Percentiles rank a stretch among this genome's conserved stretches.
Evolutionary conservation across 2,113 vertebrate species (phyloP).

Genomic region (Arvicanthis niloticus): DNA sequence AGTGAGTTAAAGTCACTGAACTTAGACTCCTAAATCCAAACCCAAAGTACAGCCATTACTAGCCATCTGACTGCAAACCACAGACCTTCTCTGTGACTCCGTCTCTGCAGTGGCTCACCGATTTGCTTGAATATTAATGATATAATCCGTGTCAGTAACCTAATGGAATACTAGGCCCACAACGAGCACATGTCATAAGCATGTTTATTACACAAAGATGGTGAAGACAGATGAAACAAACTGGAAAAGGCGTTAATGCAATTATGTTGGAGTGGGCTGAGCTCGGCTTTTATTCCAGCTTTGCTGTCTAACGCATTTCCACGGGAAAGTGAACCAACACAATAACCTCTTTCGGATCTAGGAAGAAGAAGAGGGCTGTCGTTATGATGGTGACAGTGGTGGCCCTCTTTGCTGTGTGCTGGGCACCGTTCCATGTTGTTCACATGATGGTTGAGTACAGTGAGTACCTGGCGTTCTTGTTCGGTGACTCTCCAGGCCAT

Average conservation of each 20-base stretch:
- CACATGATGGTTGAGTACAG: constrained; percentile 89
- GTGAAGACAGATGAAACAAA: too few relatives aligned
- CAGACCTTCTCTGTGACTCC: neutral
- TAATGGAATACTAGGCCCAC: neutral
- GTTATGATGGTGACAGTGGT: constrained; percentile 89
- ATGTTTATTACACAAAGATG: too few relatives aligned
- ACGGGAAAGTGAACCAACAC: neutral
- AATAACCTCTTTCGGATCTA: constrained; percentile 74
- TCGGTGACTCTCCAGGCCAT: neutral
- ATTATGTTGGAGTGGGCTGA: too few relatives aligned
- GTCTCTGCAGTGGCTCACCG: neutral
- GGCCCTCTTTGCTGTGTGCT: constrained; percentile 88
- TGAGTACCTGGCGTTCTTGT: constrained; percentile 75
- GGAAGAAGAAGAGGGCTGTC: constrained; percentile 89
- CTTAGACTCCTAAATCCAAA: too few relatives aligned
- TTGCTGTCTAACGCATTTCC: neutral
- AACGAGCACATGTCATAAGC: neutral
- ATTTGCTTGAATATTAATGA: neutral
- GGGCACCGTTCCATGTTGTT: constrained; percentile 88
- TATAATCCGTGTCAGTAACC: neutral
- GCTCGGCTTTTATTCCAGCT: neutral
- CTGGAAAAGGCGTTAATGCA: neutral
- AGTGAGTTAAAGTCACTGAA: neutral
- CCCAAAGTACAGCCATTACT: neutral
- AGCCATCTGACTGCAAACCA: neutral